Conservation (phyloP, 2,888 invertebrate species). For the Cheilosia vulpina region DNA sequence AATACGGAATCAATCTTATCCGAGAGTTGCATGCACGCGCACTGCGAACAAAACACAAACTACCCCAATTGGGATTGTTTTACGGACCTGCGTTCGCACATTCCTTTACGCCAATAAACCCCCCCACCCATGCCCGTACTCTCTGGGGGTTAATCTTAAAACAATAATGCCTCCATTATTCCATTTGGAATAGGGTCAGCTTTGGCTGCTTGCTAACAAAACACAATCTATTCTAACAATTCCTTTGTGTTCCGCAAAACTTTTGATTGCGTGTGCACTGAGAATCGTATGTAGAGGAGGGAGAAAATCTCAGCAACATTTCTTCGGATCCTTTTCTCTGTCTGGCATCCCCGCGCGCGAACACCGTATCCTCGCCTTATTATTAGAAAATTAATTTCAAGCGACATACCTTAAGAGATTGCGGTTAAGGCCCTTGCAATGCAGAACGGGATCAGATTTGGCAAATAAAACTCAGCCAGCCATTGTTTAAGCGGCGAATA, state of each 20-base stretch:
- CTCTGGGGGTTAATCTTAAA: constrained; percentile 7
- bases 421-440: constrained; percentile 12
- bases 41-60: background rate
- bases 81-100: constrained; percentile 32
- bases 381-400: constrained; percentile 63
- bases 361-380: constrained; percentile 4
- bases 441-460: constrained; percentile 54
- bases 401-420: constrained; percentile 2
- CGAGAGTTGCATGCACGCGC: background rate
- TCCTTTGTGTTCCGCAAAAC: constrained; percentile 55
- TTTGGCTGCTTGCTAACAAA: constrained; percentile 25
- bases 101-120: constrained; percentile 35
- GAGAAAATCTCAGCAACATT: constrained; percentile 46
- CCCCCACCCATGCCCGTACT: background rate
- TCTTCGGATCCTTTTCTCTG: constrained; percentile 31
- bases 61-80: constrained; percentile 25
- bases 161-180: constrained; percentile 54
- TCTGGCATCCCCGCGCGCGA: background rate
- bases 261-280: constrained; percentile 69
- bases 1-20: background rate
- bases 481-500: constrained; percentile 21
- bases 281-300: constrained; percentile 17
- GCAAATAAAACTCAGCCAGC: constrained; percentile 33
- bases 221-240: constrained; percentile 49
- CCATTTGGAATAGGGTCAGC: constrained; percentile 42